A percentile compares a stretch with the other conserved stretches of the same genome.
Evolutionary conservation across 2,888 invertebrate genomes (phyloP).

Genomic region (Papilio gigon): DNA sequence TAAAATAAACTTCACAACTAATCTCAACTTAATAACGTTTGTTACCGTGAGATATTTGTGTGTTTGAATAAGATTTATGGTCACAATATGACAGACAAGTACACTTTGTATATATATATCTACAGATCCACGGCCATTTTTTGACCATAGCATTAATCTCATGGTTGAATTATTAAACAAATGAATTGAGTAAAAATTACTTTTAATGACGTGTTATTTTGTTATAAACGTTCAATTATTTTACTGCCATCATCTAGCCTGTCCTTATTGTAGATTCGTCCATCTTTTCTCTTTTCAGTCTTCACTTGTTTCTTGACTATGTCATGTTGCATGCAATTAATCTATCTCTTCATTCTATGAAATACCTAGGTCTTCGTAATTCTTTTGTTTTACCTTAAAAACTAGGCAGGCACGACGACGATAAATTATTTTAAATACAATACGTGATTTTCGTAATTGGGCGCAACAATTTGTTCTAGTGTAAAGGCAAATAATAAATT

Average conservation of each 20-base stretch:
- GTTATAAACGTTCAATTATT: too few species aligned
- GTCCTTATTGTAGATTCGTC: too few species aligned
- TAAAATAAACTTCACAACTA: slow-evolving; percentile 77
- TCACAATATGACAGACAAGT: slow-evolving; percentile 19
- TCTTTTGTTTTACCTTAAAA: too few species aligned
- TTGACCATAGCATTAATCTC: background rate
- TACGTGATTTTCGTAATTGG: slow-evolving; percentile 31
- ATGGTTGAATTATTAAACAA: background rate
- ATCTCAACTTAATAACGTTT: slow-evolving; percentile 74
- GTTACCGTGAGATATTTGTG: slow-evolving; percentile 66
- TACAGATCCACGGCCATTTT: background rate
- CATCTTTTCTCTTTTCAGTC: too few species aligned
- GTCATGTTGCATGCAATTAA: too few species aligned
- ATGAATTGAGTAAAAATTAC: background rate
- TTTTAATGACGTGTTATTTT: background rate
- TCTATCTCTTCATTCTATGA: too few species aligned
- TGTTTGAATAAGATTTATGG: slow-evolving; percentile 43
- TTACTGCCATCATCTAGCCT: too few species aligned
- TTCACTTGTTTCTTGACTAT: too few species aligned
- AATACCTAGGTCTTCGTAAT: too few species aligned
- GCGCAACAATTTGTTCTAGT: slow-evolving; percentile 29
- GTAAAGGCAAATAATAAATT: slow-evolving; percentile 40
- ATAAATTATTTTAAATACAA: too few species aligned
- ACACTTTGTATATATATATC: background rate
- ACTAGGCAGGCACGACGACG: background rate